Percentiles rank a stretch among this genome's conserved stretches.
These are phyloP conservation scores for Siderastrea siderea DNA, from an alignment of 92 coral and sea anemone genomes.

Conservation along the genomic window DNA sequence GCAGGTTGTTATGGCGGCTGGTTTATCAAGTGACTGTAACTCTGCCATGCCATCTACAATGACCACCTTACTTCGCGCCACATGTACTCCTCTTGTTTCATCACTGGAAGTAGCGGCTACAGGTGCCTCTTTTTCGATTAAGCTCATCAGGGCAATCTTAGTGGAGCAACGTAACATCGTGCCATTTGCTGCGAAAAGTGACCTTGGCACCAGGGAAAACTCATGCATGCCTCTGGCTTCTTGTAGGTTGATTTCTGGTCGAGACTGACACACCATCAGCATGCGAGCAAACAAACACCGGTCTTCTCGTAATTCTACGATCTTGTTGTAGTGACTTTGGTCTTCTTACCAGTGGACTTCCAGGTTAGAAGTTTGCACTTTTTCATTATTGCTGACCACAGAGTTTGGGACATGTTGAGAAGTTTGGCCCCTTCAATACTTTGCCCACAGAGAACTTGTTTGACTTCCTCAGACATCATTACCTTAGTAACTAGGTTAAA, in stretches of 20 bases:
- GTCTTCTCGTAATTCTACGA: slow-evolving; percentile 21
- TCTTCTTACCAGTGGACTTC: slow-evolving; percentile 14
- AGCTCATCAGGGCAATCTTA: slow-evolving; percentile 10
- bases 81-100: background rate
- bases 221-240: slow-evolving; percentile 57
- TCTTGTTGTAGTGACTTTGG: slow-evolving; percentile 1
- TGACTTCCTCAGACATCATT: slow-evolving; percentile 56
- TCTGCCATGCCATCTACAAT: background rate
- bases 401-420: slow-evolving; percentile 12
- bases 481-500: slow-evolving; percentile 65
- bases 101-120: background rate
- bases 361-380: slow-evolving; percentile 47
- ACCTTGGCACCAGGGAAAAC: slow-evolving; percentile 45
- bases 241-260: slow-evolving; percentile 45
- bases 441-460: slow-evolving; percentile 53
- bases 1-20: background rate
- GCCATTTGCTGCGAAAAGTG: slow-evolving; percentile 45
- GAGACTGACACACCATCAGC: slow-evolving; percentile 34
- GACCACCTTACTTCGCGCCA: background rate
- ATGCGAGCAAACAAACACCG: slow-evolving; percentile 45
- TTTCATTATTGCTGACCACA: slow-evolving; percentile 49
- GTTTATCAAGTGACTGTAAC: background rate
- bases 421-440: slow-evolving; percentile 43
- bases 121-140: background rate
- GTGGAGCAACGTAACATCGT: slow-evolving; percentile 31